A percentile compares a stretch with the other conserved stretches of the same genome.
Evolutionary conservation across 1,140 invertebrate species (phyloP).

Genomic region (Danaus plexippus): DNA sequence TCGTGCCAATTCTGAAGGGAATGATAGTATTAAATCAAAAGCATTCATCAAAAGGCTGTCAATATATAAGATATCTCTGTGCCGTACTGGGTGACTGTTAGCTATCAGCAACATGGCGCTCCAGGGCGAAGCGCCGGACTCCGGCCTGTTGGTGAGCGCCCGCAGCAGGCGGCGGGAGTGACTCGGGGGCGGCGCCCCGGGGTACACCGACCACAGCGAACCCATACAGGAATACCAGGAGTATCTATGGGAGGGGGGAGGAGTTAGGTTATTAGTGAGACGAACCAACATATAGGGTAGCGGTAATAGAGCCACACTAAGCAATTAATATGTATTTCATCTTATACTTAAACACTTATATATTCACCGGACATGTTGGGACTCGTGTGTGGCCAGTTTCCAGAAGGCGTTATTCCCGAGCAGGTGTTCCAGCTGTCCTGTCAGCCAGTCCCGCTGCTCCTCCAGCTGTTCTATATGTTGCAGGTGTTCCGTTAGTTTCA

Average conservation of each 20-base stretch:
- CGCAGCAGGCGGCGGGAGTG: conserved; percentile 19
- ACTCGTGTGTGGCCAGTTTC: conserved; percentile 22
- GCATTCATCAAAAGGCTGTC: no score
- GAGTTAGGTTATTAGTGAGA: no score
- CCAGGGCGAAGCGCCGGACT: conserved; percentile 28
- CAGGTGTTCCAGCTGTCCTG: conserved; percentile 24
- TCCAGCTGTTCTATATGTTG: conserved; percentile 3
- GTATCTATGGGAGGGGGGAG: no score
- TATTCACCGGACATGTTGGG: conserved; percentile 21
- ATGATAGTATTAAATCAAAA: conserved; percentile 1
- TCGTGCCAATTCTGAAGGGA: conserved; percentile 38
- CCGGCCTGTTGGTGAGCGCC: conserved; percentile 11
- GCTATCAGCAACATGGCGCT: conserved; percentile 28
- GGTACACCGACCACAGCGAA: no score
- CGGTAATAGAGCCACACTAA: no score
- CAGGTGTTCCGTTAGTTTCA: conserved; percentile 11
- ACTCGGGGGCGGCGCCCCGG: background rate
- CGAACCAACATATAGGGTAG: no score
- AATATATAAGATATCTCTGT: no score
- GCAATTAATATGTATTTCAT: no score
- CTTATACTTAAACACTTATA: no score
- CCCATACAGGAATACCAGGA: no score
- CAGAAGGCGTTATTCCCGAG: conserved; percentile 30
- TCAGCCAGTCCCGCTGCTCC: conserved; percentile 34
- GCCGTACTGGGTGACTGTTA: no score